Percentiles rank a stretch among this genome's conserved stretches.
Evolutionary conservation across 2,888 invertebrate species (phyloP).

Genomic region (Lagria hirta): DNA sequence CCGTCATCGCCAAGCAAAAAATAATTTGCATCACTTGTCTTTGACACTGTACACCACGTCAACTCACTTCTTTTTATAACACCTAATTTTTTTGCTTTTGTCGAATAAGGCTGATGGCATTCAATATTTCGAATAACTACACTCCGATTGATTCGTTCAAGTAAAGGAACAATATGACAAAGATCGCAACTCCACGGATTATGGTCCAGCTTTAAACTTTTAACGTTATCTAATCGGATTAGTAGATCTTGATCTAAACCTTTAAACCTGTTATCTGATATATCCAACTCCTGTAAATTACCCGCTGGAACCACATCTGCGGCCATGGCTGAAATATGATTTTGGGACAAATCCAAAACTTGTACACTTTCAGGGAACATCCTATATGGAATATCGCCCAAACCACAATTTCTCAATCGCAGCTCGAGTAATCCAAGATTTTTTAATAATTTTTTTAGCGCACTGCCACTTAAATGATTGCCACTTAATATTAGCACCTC

Average conservation of each 20-base stretch:
- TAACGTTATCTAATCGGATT: conserved; percentile 40
- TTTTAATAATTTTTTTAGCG: conserved; percentile 58
- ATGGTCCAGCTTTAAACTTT: conserved; percentile 55
- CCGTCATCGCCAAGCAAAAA: conserved; percentile 57
- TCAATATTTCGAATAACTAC: conserved; percentile 57
- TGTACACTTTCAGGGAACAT: conserved; percentile 61
- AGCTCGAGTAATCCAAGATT: conserved; percentile 60
- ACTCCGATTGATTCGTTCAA: conserved; percentile 61
- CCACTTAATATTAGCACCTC: conserved; percentile 69
- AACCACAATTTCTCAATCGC: conserved; percentile 61
- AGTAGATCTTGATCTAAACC: conserved; percentile 61
- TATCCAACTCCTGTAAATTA: conserved; percentile 66
- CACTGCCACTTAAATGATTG: conserved; percentile 57
- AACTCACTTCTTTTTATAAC: conserved; percentile 51
- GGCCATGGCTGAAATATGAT: conserved; percentile 63
- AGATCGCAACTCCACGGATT: conserved; percentile 72
- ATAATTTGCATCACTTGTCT: conserved; percentile 57
- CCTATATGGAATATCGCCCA: conserved; percentile 59
- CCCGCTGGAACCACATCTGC: conserved; percentile 58
- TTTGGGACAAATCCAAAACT: conserved; percentile 70
- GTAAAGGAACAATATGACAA: conserved; percentile 64
- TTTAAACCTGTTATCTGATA: conserved; percentile 71
- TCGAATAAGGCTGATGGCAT: conserved; percentile 62
- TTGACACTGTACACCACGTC: conserved; percentile 59
- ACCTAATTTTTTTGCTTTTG: conserved; percentile 57